Base-by-base conservation (phyloP, 1,140 invertebrate genomes). In the Pseudomyrmex concolor region DNA sequence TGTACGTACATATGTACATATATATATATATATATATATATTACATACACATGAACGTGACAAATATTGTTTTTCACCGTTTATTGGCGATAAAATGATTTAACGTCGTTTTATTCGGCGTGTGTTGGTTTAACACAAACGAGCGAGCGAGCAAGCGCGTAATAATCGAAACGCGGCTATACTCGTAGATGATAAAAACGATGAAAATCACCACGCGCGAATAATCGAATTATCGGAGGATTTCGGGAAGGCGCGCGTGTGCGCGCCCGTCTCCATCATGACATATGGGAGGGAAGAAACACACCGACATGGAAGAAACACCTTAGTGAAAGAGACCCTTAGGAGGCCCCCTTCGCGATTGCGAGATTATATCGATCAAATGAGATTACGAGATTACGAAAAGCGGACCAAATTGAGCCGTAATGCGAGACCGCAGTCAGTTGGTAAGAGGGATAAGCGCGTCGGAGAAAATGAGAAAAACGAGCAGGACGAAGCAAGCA, bases 281-380 rank as follows among this genome's bases (percentile, higher is more conserved):
- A 34, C 5, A 34, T 7, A 34, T 7, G 34, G 34, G 5, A 34
- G 34, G 34, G 34, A 34, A 34, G 34, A 7, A 7, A 34, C 5
- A 34, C 34, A 34, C 34, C 34, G 62, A 82, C 66, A 68, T 48
- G 55, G 60, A 64, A 84, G 81, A 63, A 80, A 73, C 85, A 63
- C 64, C 70, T 71, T 63, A 13, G 74, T n/a, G 17, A 57, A 74
- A 59, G 74, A 83, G 74, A 83, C 87, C 80, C 86, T 80, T 62
- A 84, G 80, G 74, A 85, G 66, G 54, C 63, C 81, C 34, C 43
- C 85, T 78, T 80, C 73, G 83, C 68, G 85, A 87, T 84, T 88
- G 84, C 86, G 86, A 88, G 87, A 89, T 89, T 89, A 89, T 87
- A 89, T 89, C 86, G 87, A 89, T 89, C 87, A 85, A 88, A 86